phyloP scores from a whole-genome alignment of 2,113 vertebrate genomes.

The Microtus ochrogaster region DNA sequence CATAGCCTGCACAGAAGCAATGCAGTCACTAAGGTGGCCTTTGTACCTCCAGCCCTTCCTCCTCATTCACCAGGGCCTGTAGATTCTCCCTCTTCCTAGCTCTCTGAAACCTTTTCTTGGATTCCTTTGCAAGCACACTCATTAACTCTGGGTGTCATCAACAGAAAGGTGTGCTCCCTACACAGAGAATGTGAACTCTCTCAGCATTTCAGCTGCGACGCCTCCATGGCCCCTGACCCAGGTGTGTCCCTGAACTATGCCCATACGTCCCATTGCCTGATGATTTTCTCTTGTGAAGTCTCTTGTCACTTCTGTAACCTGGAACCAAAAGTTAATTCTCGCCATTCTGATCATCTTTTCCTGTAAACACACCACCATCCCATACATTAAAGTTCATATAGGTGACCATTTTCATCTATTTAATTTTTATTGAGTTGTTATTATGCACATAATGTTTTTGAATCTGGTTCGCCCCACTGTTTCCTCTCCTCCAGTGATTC shows the following conservation, averaged over 20 bases:
- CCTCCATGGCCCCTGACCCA: neutral
- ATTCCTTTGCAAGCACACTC: neutral
- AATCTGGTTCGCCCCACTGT: neutral
- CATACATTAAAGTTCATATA: neutral
- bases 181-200: neutral
- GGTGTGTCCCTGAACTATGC: neutral
- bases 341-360: neutral
- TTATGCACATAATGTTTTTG: neutral
- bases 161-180: neutral
- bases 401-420: neutral
- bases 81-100: neutral
- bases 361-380: neutral
- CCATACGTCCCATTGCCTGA: neutral
- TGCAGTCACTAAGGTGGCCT: neutral
- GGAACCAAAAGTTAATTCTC: neutral
- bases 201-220: neutral
- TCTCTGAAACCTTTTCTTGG: neutral
- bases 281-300: neutral
- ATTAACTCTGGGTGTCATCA: neutral
- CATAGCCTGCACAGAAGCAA: neutral
- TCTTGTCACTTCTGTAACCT: neutral
- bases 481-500: neutral
- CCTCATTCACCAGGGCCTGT: neutral
- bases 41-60: neutral
- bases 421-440: neutral